phyloP scores from a whole-genome alignment of 1,140 invertebrate genomes.

The Monochamus saltuarius region DNA sequence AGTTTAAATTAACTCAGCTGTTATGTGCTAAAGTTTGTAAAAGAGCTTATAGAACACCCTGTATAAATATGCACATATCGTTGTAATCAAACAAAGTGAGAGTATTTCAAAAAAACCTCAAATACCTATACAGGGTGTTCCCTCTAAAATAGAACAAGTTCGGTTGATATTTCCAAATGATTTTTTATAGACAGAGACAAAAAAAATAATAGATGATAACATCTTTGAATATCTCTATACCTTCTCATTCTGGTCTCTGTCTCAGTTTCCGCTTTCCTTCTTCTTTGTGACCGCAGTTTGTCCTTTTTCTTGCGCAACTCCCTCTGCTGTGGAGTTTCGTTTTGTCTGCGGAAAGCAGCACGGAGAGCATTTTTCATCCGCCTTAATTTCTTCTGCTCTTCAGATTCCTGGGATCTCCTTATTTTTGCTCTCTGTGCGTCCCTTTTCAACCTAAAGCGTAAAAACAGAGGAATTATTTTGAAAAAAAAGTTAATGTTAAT shows the following conservation, averaged over 20 bases:
- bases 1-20: too few relatives aligned
- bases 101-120: too few relatives aligned
- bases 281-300: constrained; percentile 9
- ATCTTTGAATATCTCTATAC: too few relatives aligned
- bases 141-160: too few relatives aligned
- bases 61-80: too few relatives aligned
- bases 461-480: not conserved
- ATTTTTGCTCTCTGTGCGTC: constrained; percentile 14
- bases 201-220: too few relatives aligned
- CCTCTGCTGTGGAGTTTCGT: constrained; percentile 17
- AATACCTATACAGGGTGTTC: too few relatives aligned
- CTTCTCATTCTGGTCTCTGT: constrained; percentile 17
- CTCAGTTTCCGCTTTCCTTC: constrained; percentile 19
- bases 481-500: not conserved
- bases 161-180: too few relatives aligned
- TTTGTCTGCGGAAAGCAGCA: constrained; percentile 10
- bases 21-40: not conserved
- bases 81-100: too few relatives aligned
- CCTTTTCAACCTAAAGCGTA: constrained; percentile 3
- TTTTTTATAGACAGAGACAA: too few relatives aligned
- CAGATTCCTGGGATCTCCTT: constrained; percentile 11
- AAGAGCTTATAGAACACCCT: not conserved
- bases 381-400: constrained; percentile 9
- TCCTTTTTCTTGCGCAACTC: constrained; percentile 10
- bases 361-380: constrained; percentile 21